Base-by-base conservation (phyloP, 2,888 invertebrate species). In the Diploptera punctata region DNA sequence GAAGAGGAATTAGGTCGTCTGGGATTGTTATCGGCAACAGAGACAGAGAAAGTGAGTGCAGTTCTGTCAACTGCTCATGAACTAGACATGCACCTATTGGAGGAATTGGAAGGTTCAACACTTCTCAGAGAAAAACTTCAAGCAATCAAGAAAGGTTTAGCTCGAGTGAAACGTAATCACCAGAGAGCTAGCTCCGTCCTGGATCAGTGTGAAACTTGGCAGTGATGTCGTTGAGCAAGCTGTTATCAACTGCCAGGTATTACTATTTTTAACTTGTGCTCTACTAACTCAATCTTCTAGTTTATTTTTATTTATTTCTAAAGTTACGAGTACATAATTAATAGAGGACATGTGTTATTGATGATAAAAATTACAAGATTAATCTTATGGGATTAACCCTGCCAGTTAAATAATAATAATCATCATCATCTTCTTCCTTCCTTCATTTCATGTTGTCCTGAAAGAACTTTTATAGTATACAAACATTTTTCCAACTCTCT, bases 161-260 rank as follows among this genome's bases (percentile, higher is more conserved):
- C 84, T 33, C 73, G 90, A 62, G 88, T 92, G 38, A 87, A 89
- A 72, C 89, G 91, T 76, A 88, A 89, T 72, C 93, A 93, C 79
- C 86, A 87, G 2, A 87, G 89, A 70, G 86, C 87, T 74, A 80
- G 77, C n/a, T 72, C 78, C 1, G 87, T 88, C 0, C 82, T 94
- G 33, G 93, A 93, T 77, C 82, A 89, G 90, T 60, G 91, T 93
- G 76, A 89, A 90, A 71, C 84, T 92, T 49, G 91, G 91, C 26
- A 92, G 92, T 77, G 93, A 93, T 76, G 87, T 91, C 0, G 92
- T 95, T 0, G 92, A 93, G 75, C 89, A 91, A 72, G 92, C 93
- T 0, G 87, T 93, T 0, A 84, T 88, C 72, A 92, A 91, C 74
- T 94, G 93, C 78, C 89, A 91, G 78, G 86, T 81, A 76, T 72